Conservation (phyloP, 2,113 vertebrate species). For the Sylvilagus bachmani region DNA sequence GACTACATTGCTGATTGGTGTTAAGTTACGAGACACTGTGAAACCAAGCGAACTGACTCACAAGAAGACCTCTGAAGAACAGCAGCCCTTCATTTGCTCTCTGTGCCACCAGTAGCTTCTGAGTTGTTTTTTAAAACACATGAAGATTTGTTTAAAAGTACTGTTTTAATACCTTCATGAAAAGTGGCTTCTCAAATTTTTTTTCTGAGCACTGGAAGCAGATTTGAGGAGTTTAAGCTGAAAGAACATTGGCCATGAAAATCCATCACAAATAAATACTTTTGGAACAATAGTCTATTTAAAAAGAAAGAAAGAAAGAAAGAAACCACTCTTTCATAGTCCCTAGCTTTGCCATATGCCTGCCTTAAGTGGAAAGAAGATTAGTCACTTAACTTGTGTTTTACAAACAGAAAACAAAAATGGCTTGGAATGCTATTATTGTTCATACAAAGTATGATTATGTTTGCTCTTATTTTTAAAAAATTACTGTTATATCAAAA, state of each 20-base stretch:
- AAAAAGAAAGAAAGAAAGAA: background rate
- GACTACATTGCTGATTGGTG: slow-evolving; percentile 99
- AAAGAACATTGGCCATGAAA: slow-evolving; percentile 79
- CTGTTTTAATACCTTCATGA: slow-evolving; percentile 85
- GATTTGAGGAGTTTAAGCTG: slow-evolving; percentile 83
- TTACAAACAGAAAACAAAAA: slow-evolving; percentile 63
- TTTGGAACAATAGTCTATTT: slow-evolving; percentile 81
- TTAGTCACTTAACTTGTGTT: slow-evolving; percentile 72
- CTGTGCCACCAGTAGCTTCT: slow-evolving; percentile 92
- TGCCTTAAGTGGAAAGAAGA: slow-evolving; percentile 82
- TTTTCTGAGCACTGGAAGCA: slow-evolving; percentile 95
- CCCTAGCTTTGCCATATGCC: slow-evolving; percentile 74
- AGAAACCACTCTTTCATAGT: slow-evolving; percentile 69
- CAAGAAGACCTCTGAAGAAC: slow-evolving; percentile 84
- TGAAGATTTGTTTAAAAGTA: slow-evolving; percentile 88
- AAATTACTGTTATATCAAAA: slow-evolving; percentile 79
- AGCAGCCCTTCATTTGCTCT: slow-evolving; percentile 85
- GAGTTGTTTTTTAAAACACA: slow-evolving; percentile 85
- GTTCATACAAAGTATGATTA: slow-evolving; percentile 73
- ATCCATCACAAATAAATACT: slow-evolving; percentile 63
- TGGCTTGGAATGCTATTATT: slow-evolving; percentile 76
- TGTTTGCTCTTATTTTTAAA: slow-evolving; percentile 81
- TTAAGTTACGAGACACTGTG: slow-evolving; percentile 93
- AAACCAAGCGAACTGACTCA: slow-evolving; percentile 90
- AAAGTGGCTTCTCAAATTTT: slow-evolving; percentile 87